Evolutionary conservation across 2,888 invertebrate species (phyloP).

Genomic region (Ennomos quercinarius): DNA sequence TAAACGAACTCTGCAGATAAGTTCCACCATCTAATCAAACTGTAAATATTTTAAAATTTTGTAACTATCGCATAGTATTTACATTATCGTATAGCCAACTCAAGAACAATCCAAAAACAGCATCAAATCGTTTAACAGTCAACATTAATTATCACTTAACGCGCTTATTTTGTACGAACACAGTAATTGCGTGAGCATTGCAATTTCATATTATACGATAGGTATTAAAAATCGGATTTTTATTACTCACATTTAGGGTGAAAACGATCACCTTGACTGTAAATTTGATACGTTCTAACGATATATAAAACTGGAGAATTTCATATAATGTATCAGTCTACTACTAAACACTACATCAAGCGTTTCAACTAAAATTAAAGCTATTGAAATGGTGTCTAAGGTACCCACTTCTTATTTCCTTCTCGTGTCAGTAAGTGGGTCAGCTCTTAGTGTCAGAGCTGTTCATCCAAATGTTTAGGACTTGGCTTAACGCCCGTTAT

Average conservation of each 20-base stretch:
- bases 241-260: constrained; percentile 27
- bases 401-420: constrained; percentile 30
- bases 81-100: too few species aligned
- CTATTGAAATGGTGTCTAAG: constrained; percentile 43
- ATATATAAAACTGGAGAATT: constrained; percentile 46
- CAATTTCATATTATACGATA: constrained; percentile 16
- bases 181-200: constrained; percentile 21
- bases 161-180: constrained; percentile 1
- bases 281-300: constrained; percentile 29
- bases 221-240: constrained; percentile 18
- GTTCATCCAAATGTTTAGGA: too few species aligned
- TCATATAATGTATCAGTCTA: constrained; percentile 44
- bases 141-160: constrained; percentile 8
- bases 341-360: constrained; percentile 29
- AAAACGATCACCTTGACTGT: constrained; percentile 44
- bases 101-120: background rate
- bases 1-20: too few species aligned
- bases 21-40: too few species aligned
- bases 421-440: too few species aligned
- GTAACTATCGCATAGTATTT: too few species aligned
- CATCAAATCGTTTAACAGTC: background rate
- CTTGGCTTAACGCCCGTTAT: too few species aligned
- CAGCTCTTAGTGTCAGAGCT: too few species aligned
- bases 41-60: too few species aligned
- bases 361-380: constrained; percentile 10